These are phyloP conservation scores for Liparis tanakae DNA, from an alignment of 2,797 vertebrate species.

Conservation along the genomic window DNA sequence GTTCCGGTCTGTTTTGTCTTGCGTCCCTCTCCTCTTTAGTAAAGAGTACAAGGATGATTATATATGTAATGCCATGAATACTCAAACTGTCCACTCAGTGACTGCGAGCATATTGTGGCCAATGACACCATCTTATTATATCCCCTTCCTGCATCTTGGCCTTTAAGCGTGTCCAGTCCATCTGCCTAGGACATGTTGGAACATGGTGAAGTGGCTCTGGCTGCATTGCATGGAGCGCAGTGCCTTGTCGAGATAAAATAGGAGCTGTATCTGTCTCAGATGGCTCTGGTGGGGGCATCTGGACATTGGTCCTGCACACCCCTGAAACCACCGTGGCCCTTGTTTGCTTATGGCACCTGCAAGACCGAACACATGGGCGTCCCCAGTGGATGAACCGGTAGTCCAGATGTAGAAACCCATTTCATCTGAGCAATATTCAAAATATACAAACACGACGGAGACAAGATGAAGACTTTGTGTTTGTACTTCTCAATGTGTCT, in stretches of 20 bases:
- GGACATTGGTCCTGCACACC: conserved; percentile 10
- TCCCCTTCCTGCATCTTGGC: conserved; percentile 35
- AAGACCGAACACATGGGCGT: conserved; percentile 23
- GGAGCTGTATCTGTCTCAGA: conserved; percentile 47
- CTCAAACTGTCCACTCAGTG: not conserved
- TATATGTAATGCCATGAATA: not conserved
- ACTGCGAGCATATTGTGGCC: conserved; percentile 4
- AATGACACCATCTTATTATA: conserved; percentile 23
- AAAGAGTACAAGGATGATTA: not conserved
- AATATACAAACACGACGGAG: not conserved
- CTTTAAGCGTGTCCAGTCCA: conserved; percentile 36
- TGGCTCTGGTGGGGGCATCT: conserved; percentile 15
- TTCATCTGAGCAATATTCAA: not conserved
- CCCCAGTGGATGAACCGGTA: conserved; percentile 12
- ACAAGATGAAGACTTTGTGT: not conserved
- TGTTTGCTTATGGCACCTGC: conserved; percentile 53
- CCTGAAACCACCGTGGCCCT: conserved; percentile 14
- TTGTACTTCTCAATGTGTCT: not conserved
- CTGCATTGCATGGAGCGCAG: conserved; percentile 46
- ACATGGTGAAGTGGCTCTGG: conserved; percentile 43
- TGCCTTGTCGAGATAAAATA: conserved; percentile 65
- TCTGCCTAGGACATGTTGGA: conserved; percentile 44
- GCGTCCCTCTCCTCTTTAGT: not conserved
- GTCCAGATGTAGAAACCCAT: conserved; percentile 18
- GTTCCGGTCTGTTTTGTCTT: not conserved